Evolutionary conservation across 2,888 invertebrate genomes (phyloP), one percentile per base, ranked within the genome.

Genomic region (Dascillus cervinus): DNA sequence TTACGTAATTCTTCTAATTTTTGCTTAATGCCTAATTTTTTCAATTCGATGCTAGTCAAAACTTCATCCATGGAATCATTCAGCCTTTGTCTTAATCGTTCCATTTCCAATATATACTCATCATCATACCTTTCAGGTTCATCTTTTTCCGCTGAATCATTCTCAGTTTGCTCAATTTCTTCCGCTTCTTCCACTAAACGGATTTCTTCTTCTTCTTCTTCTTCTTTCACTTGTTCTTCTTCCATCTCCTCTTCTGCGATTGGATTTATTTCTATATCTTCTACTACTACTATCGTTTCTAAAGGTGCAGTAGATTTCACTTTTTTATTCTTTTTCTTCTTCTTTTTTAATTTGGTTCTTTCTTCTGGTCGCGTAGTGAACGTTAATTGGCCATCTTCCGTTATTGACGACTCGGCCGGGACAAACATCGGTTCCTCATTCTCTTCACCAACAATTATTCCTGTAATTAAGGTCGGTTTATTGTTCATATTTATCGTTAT

Each of bases 381-480:
- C 2, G 63, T 62, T 25, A 65, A 43, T 41, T 62, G 59, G 3
- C 65, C 65, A 34, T 60, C 61, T 11, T 58, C 55, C 3, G 79
- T 79, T 34, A 72, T 69, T 6, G 82, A 59, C 0, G 77, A 74
- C 64, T 82, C 80, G 1, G 82, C 81, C 13, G 79, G 78, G 17
- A 83, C 66, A 59, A 85, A 85, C 41, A 79, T 71, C 0, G 79
- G 72, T 26, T 72, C 70, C 31, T 70, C 70, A 41, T 64, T 66
- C 48, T 74, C 71, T 43, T 73, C 72, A 12, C 69, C 70, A 29
- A 83, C 67, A 41, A 82, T 74, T 49, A 82, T 77, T 2, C 85
- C 86, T n/a, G 82, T 80, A 41, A 85, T 72, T 10, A 85, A 65
- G 13, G 75, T 70, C 1, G 80, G 78, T 13, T 81, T 80, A 24